Conservation (phyloP, 2,888 invertebrate genomes). For the Automeris io region DNA sequence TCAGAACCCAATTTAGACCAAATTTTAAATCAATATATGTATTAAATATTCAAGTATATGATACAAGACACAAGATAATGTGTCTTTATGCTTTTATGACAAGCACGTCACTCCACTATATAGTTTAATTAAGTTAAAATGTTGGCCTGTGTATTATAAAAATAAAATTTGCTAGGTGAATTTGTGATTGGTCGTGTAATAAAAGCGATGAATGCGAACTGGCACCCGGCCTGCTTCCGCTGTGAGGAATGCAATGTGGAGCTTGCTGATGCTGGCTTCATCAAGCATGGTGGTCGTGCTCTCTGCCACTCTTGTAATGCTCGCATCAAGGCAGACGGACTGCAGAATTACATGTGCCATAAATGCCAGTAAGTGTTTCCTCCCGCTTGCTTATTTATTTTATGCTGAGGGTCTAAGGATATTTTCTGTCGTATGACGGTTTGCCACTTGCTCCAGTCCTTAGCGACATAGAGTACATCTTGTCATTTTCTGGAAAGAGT, state of each 20-base stretch:
- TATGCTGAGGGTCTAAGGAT: too few species aligned
- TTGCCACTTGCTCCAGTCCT: too few species aligned
- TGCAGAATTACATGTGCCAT: slow-evolving; percentile 97
- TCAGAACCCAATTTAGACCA: too few species aligned
- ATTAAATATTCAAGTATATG: not conserved
- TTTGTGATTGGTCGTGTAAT: slow-evolving; percentile 99
- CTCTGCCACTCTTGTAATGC: slow-evolving; percentile 98
- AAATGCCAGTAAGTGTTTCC: slow-evolving; percentile 92
- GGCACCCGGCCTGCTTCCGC: slow-evolving; percentile 99
- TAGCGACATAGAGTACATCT: too few species aligned
- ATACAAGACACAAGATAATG: not conserved
- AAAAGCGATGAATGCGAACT: slow-evolving; percentile 99
- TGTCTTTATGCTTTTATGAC: too few species aligned
- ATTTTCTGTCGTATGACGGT: too few species aligned
- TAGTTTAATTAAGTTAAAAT: too few species aligned
- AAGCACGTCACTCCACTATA: too few species aligned
- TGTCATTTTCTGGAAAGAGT: too few species aligned
- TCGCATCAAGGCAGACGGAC: slow-evolving; percentile 94
- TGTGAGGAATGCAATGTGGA: slow-evolving; percentile 95
- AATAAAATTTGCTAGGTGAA: slow-evolving; percentile 77
- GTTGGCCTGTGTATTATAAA: not conserved
- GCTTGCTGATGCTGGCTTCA: slow-evolving; percentile 97
- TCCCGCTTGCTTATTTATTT: slow-evolving; percentile 2
- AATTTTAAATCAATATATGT: too few species aligned
- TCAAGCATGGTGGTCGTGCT: slow-evolving; percentile 90